phyloP scores from a whole-genome alignment of 2,888 invertebrate species.

The Microctonus brassicae region DNA sequence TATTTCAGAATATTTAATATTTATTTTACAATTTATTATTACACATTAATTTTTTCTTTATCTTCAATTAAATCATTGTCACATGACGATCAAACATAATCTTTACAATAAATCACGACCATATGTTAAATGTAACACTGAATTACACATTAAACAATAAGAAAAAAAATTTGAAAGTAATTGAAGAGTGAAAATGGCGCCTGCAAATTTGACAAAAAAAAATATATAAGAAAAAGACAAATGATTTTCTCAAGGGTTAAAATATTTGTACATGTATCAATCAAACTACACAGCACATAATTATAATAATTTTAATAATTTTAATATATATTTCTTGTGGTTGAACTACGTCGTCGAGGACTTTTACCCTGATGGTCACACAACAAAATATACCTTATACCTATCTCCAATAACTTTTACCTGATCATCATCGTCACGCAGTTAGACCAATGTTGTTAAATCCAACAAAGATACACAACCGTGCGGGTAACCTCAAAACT shows the following conservation, averaged over 20 bases:
- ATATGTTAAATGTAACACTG: background rate
- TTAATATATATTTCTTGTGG: background rate
- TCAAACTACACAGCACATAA: too few species aligned
- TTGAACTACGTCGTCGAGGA: background rate
- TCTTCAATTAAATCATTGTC: too few species aligned
- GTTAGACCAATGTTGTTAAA: constrained; percentile 10
- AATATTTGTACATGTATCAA: background rate
- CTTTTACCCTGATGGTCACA: background rate
- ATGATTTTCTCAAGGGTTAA: background rate
- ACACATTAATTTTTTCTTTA: too few species aligned
- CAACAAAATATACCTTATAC: too few species aligned
- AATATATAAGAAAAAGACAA: background rate
- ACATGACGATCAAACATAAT: too few species aligned
- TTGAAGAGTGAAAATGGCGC: background rate
- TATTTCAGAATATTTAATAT: too few species aligned
- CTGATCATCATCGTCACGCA: constrained; percentile 3
- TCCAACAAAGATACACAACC: background rate
- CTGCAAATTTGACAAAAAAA: background rate
- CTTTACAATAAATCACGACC: background rate
- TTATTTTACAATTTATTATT: too few species aligned
- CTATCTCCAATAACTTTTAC: background rate
- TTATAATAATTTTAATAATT: too few species aligned
- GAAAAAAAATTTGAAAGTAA: background rate
- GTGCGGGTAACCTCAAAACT: constrained; percentile 45
- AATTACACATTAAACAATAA: background rate